A percentile compares a stretch with the other conserved stretches of the same genome.
These are phyloP conservation scores for Potamilus streckersoni DNA, from an alignment of 1,140 invertebrate genomes.

Conservation along the genomic window DNA sequence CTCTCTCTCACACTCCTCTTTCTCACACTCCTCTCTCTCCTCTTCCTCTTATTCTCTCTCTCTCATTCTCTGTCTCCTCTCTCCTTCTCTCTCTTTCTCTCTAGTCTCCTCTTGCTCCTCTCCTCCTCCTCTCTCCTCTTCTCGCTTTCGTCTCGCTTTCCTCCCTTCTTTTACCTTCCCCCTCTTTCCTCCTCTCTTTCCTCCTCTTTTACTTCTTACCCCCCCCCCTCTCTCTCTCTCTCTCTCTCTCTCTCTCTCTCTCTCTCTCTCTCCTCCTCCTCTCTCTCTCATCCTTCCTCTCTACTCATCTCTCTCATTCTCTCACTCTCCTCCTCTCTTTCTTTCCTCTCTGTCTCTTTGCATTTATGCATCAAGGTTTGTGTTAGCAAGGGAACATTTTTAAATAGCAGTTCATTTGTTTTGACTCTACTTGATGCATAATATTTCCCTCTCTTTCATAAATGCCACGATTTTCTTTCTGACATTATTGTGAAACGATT, in stretches of 20 bases:
- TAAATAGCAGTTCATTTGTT: too few relatives aligned
- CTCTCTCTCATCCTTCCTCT: not conserved
- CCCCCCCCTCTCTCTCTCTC: not conserved
- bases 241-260: not conserved
- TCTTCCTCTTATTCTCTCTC: not conserved
- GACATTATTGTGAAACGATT: too few relatives aligned
- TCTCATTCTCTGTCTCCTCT: not conserved
- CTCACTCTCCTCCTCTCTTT: too few relatives aligned
- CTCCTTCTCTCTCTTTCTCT: conserved; percentile 2
- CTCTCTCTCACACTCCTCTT: not conserved
- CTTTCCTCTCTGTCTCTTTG: too few relatives aligned
- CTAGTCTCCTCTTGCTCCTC: too few relatives aligned
- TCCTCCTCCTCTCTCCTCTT: not conserved
- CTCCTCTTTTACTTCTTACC: not conserved
- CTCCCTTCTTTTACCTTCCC: conserved; percentile 3
- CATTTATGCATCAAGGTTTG: too few relatives aligned
- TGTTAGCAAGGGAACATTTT: too few relatives aligned
- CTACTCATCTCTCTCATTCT: too few relatives aligned
- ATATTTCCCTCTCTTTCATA: too few relatives aligned
- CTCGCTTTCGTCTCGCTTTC: not conserved
- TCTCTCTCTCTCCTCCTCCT: not conserved
- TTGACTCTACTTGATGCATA: too few relatives aligned
- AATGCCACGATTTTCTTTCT: too few relatives aligned
- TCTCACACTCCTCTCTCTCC: conserved; percentile 3
- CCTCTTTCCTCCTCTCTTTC: not conserved